Percentiles rank a stretch among this genome's conserved stretches.
Conservation (phyloP, 2,113 vertebrate species). For the Poeciliopsis retropinna region DNA sequence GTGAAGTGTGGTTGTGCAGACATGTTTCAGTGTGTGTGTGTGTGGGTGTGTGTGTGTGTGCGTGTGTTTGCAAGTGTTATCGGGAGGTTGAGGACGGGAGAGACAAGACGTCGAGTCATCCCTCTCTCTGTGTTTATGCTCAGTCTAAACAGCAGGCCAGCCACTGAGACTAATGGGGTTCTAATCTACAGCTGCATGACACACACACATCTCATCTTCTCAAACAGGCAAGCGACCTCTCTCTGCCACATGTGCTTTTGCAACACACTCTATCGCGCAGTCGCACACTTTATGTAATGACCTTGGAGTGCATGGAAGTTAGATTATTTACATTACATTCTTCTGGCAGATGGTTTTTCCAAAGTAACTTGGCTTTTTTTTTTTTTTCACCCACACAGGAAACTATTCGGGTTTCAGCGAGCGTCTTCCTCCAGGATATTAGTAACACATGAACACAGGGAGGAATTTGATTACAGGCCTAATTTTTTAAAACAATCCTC, state of each 20-base stretch:
- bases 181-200: constrained; percentile 79
- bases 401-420: constrained; percentile 11
- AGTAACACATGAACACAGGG: constrained; percentile 5
- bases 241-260: constrained; percentile 45
- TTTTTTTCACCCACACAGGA: constrained; percentile 20
- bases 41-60: constrained; percentile 28
- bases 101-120: constrained; percentile 64
- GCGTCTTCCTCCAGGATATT: constrained; percentile 15
- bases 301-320: background rate
- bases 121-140: constrained; percentile 76
- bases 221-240: constrained; percentile 47
- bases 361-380: constrained; percentile 4
- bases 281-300: constrained; percentile 2
- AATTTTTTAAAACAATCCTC: background rate
- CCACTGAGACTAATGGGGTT: constrained; percentile 78
- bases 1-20: constrained; percentile 42
- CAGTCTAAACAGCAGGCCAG: constrained; percentile 77
- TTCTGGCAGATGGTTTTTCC: constrained; percentile 19
- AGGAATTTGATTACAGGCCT: constrained; percentile 11
- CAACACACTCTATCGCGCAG: constrained; percentile 9
- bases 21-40: constrained; percentile 38
- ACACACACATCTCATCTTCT: constrained; percentile 70
- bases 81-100: constrained; percentile 57
- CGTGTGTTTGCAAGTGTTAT: constrained; percentile 56
- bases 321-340: constrained; percentile 32